These are phyloP conservation scores for Calidris pygmaea DNA, from an alignment of 2,113 vertebrate species.

Conservation along the genomic window DNA sequence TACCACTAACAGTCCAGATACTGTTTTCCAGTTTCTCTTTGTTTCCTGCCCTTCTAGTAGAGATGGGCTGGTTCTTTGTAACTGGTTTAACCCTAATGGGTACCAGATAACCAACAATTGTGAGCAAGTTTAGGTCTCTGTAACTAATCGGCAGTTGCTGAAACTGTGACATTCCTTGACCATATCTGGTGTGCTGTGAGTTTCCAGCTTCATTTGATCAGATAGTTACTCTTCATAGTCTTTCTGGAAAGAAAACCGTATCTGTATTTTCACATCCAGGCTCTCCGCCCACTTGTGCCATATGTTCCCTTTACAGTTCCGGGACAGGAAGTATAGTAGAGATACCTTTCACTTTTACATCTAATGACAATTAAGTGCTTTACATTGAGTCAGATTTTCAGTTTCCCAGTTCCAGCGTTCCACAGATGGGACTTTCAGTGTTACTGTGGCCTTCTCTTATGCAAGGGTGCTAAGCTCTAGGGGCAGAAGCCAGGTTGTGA, in stretches of 20 bases:
- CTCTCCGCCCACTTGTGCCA: constrained; percentile 7
- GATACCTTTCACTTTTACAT: constrained; percentile 33
- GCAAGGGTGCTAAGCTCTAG: neutral
- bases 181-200: constrained; percentile 30
- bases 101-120: neutral
- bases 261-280: constrained; percentile 38
- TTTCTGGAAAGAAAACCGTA: constrained; percentile 24
- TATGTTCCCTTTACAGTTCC: constrained; percentile 54
- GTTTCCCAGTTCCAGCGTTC: constrained; percentile 15
- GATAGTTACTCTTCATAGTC: neutral
- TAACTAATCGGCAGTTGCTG: constrained; percentile 35
- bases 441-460: neutral
- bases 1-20: neutral
- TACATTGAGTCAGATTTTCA: constrained; percentile 29
- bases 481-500: neutral
- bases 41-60: neutral
- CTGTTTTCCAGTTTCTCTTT: neutral
- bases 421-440: neutral
- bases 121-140: neutral
- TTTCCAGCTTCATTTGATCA: constrained; percentile 24
- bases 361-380: constrained; percentile 21
- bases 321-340: constrained; percentile 27
- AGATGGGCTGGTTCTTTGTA: neutral
- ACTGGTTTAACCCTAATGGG: neutral
- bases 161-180: constrained; percentile 28